Evolutionary conservation across 2,888 invertebrate genomes (phyloP).

Genomic region (Mythimna vitellina): DNA sequence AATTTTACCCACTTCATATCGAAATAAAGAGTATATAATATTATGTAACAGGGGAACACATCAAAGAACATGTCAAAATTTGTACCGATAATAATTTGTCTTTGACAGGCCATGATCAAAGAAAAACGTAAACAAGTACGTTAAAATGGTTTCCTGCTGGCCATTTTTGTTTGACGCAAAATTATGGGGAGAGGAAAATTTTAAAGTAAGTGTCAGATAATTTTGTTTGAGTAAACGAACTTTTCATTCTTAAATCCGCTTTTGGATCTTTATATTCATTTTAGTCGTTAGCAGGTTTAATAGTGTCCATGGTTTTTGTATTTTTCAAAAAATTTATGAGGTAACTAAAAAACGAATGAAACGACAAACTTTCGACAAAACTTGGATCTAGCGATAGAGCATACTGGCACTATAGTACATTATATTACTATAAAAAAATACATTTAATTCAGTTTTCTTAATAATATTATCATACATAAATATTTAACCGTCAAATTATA

Average conservation of each 20-base stretch:
- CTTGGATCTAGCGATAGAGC: too few species aligned
- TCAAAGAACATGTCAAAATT: constrained; percentile 51
- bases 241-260: not conserved
- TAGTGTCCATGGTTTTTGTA: not conserved
- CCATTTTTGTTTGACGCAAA: constrained; percentile 20
- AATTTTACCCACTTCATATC: constrained; percentile 50
- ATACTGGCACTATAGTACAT: too few species aligned
- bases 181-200: not conserved
- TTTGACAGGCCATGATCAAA: constrained; percentile 56
- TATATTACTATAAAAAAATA: too few species aligned
- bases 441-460: too few species aligned
- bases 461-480: too few species aligned
- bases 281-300: not conserved
- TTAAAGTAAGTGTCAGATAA: constrained; percentile 1
- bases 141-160: constrained; percentile 20
- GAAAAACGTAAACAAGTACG: constrained; percentile 43
- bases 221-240: constrained; percentile 3
- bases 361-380: too few species aligned
- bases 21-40: constrained; percentile 31
- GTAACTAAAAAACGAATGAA: not conserved
- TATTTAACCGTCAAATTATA: too few species aligned
- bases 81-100: constrained; percentile 42
- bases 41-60: constrained; percentile 39
- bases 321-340: not conserved
- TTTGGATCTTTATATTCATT: not conserved